Evolutionary conservation across 2,113 vertebrate genomes (phyloP).

Genomic region (Lagopus leucura): DNA sequence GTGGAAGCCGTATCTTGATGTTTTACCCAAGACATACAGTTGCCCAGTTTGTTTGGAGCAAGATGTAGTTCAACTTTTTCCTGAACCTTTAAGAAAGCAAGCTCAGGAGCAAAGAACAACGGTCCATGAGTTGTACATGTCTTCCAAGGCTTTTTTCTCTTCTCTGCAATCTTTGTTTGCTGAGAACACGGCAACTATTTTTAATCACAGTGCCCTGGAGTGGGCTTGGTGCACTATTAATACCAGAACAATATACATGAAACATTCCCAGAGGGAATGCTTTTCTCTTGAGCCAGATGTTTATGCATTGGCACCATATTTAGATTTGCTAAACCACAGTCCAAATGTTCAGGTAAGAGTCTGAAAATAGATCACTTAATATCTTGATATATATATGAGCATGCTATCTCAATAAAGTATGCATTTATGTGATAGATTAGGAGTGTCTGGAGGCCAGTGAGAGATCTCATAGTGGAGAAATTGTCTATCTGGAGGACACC

Average conservation of each 20-base stretch:
- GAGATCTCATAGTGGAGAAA: background rate
- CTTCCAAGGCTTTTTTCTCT: slow-evolving; percentile 81
- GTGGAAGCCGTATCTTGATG: slow-evolving; percentile 91
- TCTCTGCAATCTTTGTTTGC: slow-evolving; percentile 88
- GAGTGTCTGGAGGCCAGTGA: background rate
- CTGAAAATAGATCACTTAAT: background rate
- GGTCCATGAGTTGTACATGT: slow-evolving; percentile 76
- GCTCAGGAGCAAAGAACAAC: slow-evolving; percentile 79
- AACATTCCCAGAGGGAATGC: slow-evolving; percentile 67
- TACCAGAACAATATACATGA: slow-evolving; percentile 92
- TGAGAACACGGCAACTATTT: slow-evolving; percentile 71
- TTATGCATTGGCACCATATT: slow-evolving; percentile 89
- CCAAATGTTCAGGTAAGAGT: slow-evolving; percentile 86
- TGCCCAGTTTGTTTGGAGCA: slow-evolving; percentile 84
- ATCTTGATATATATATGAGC: background rate
- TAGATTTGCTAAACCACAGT: slow-evolving; percentile 94
- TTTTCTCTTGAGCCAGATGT: slow-evolving; percentile 84
- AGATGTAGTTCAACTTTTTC: slow-evolving; percentile 77
- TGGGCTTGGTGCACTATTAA: slow-evolving; percentile 98
- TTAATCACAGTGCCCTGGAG: slow-evolving; percentile 83
- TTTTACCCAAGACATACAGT: slow-evolving; percentile 84
- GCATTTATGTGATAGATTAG: background rate
- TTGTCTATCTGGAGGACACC: background rate
- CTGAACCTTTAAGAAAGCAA: slow-evolving; percentile 68
- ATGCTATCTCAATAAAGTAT: background rate